A percentile compares a stretch with the other conserved stretches of the same genome.
phyloP scores from a whole-genome alignment of 2,113 vertebrate genomes.

The Nothobranchius kuhntae region DNA sequence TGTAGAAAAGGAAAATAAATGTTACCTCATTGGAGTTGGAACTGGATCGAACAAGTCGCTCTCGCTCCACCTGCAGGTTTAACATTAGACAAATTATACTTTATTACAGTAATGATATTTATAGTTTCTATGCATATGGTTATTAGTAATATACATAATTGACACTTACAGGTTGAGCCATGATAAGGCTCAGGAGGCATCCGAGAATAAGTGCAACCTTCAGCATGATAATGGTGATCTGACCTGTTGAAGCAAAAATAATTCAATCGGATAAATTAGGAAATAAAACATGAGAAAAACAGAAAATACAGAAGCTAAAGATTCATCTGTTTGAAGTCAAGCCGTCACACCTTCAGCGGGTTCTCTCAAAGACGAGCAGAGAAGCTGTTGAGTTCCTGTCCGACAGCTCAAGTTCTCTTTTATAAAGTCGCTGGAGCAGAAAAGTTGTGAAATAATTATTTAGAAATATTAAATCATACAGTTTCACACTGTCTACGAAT shows the following conservation, averaged over 20 bases:
- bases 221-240: constrained; percentile 57
- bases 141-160: not conserved
- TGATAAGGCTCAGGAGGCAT: constrained; percentile 58
- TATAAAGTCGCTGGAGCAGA: constrained; percentile 18
- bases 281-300: not conserved
- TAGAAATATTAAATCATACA: too few species aligned
- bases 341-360: not conserved
- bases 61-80: not conserved
- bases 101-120: too few species aligned
- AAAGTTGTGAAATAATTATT: not conserved
- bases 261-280: not conserved
- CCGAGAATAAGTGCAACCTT: constrained; percentile 55
- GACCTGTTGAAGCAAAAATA: constrained; percentile 13
- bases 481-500: not conserved
- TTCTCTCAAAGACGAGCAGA: not conserved
- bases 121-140: not conserved
- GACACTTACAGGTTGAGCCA: constrained; percentile 64
- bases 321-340: not conserved
- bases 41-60: not conserved
- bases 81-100: too few species aligned
- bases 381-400: not conserved
- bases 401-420: constrained; percentile 3
- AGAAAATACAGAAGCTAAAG: not conserved
- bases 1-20: too few species aligned
- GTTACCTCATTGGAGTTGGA: not conserved